Evolutionary conservation across 2,797 vertebrate species (phyloP), one percentile per base, ranked within the genome.

Genomic region (Sebastes melanostomus): DNA sequence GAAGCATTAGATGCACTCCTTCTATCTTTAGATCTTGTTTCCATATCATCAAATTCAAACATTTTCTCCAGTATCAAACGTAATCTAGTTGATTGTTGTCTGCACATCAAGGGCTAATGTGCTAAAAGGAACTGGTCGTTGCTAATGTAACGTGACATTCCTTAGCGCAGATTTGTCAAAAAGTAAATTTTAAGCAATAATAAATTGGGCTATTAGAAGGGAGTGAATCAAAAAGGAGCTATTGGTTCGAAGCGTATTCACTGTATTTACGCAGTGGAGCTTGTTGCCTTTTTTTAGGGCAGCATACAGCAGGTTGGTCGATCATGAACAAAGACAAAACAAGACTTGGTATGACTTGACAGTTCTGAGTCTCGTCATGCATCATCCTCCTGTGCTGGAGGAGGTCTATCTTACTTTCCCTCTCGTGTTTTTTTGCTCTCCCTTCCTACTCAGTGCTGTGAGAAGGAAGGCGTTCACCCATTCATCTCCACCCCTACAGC

Each of bases 401-500:
- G 6, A 24, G 77, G 61, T 58, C 27, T n/a, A 24, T 80, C 87
- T 88, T 66, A 80, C 83, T 75, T 81, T 69, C 58, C 42, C 71
- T 54, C 66, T 70, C 61, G 22, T 29, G n/a, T 38, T 46, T 73
- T 59, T 36, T 73, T 11, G 32, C 60, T 69, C 58, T 81, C 36
- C 38, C 25, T 66, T 82, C 81, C 66, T 72, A 29, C 82, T 75
- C 75, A n/a, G 27, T 61, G 14, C 63, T 66, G 70, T 52, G 68
- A 74, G 66, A 74, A 77, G 77, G 75, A 66, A 77, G 62, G 52
- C 58, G 13, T 87, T 88, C 75, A 76, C 74, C 85, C 87, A 93
- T 93, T 89, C 89, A 86, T 94, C 91, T 90, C 90, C 81, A 50
- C 75, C 84, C 69, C 73, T 70, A 75, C 90, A 86, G 88, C 92